Conservation (phyloP, 2,113 vertebrate species). For the Sander lucioperca region DNA sequence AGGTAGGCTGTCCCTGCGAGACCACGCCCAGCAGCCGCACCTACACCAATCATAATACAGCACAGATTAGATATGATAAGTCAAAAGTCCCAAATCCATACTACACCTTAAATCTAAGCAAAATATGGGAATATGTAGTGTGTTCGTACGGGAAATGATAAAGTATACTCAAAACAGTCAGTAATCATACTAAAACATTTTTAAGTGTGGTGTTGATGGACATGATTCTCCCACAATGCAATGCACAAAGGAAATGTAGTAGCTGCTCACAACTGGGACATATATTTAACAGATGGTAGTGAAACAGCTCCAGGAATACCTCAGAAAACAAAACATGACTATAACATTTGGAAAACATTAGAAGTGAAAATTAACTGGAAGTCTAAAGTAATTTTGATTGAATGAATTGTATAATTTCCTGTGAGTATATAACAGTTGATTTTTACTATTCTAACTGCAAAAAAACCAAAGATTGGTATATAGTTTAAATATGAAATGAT, state of each 20-base stretch:
- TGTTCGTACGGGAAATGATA: background rate
- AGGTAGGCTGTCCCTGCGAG: conserved; percentile 97
- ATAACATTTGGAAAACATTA: background rate
- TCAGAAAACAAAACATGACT: background rate
- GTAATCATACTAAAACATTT: background rate
- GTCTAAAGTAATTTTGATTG: background rate
- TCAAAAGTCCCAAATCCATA: conserved; percentile 10
- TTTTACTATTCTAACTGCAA: background rate
- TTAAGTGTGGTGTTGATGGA: background rate
- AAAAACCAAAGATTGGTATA: background rate
- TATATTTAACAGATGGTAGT: background rate
- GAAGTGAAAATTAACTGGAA: background rate
- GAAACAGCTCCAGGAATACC: background rate
- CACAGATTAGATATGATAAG: conserved; percentile 9
- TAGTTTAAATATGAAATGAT: background rate
- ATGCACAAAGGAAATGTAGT: background rate
- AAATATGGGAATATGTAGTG: background rate
- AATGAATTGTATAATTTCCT: background rate
- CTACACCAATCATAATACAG: conserved; percentile 78
- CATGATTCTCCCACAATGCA: background rate
- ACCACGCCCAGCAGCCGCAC: conserved; percentile 97
- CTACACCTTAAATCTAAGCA: background rate
- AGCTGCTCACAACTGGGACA: background rate
- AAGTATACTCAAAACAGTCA: background rate
- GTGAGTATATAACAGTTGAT: background rate